Percentiles rank a stretch among this genome's conserved stretches.
phyloP scores from a whole-genome alignment of 2,113 vertebrate genomes.

The Anguilla japonica region DNA sequence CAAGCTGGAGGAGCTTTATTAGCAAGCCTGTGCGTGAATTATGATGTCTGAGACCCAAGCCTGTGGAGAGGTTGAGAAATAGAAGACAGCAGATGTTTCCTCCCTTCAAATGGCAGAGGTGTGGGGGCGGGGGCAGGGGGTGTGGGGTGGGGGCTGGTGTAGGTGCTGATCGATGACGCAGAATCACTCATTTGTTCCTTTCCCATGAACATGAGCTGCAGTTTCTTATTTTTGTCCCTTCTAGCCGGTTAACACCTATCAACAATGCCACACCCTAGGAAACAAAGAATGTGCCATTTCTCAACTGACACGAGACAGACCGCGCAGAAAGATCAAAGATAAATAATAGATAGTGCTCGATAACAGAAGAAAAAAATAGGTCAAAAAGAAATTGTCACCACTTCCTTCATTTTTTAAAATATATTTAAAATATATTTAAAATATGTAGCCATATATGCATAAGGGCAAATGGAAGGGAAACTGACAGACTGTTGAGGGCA shows the following conservation, averaged over 20 bases:
- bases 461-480: too few species aligned
- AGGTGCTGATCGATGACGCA: background rate
- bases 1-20: background rate
- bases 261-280: background rate
- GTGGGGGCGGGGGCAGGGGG: too few species aligned
- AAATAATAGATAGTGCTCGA: too few species aligned
- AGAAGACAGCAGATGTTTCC: conserved; percentile 13
- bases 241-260: background rate
- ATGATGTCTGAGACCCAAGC: background rate
- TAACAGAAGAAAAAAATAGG: too few species aligned
- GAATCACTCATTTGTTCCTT: background rate
- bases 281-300: background rate
- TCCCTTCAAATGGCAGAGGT: background rate
- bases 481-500: background rate
- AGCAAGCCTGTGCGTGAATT: background rate
- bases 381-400: too few species aligned
- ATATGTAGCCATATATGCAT: too few species aligned
- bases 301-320: background rate
- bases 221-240: background rate
- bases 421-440: too few species aligned
- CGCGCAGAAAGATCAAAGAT: too few species aligned
- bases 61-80: conserved; percentile 13
- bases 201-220: background rate
- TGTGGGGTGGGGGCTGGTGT: too few species aligned
- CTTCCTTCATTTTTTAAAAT: too few species aligned